Evolutionary conservation across 2,113 vertebrate genomes (phyloP).

Genomic region (Pristiophorus japonicus): DNA sequence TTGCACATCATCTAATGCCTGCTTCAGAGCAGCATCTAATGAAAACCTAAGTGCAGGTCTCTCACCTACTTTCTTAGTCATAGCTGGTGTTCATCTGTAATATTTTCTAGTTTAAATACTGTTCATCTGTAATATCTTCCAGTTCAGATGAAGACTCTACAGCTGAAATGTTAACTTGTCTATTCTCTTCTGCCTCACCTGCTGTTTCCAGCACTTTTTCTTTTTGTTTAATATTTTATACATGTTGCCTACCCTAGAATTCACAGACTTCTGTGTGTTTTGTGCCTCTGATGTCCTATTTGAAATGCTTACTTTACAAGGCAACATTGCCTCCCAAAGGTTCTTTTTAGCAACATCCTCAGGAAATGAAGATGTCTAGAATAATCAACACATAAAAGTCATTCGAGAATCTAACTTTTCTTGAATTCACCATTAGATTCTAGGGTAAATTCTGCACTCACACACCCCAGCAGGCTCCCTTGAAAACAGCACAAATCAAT

Average conservation of each 20-base stretch:
- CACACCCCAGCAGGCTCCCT: not conserved
- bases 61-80: not conserved
- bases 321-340: not conserved
- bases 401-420: not conserved
- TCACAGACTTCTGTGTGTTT: not conserved
- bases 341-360: not conserved
- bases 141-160: not conserved
- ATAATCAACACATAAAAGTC: not conserved
- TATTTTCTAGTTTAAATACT: not conserved
- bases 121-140: not conserved
- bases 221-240: constrained; percentile 1
- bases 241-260: not conserved
- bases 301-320: not conserved
- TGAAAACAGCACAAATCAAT: not conserved
- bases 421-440: not conserved
- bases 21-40: not conserved
- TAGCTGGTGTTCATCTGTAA: not conserved
- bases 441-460: not conserved
- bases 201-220: not conserved
- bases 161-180: not conserved
- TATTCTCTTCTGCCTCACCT: not conserved
- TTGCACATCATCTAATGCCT: not conserved
- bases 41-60: not conserved
- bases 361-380: not conserved
- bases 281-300: not conserved